Percentiles rank a stretch among this genome's conserved stretches.
Conservation (phyloP, 2,888 invertebrate species). For the Acrobasis consociella region DNA sequence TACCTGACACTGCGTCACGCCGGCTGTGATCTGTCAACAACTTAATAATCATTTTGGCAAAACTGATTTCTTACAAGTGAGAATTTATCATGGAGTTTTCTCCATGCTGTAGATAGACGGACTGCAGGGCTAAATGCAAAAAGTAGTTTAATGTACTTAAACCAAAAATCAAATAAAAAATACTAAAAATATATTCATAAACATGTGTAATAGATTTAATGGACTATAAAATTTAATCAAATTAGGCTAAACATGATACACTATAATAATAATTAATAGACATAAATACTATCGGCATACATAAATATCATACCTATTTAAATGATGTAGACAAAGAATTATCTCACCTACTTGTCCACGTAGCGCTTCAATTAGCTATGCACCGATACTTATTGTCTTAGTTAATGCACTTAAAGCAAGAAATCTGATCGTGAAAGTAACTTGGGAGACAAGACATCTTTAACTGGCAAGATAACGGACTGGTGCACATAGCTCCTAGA, state of each 20-base stretch:
- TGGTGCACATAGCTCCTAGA: constrained; percentile 56
- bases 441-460: background rate
- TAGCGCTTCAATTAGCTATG: constrained; percentile 65
- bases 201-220: constrained; percentile 35
- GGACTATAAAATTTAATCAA: constrained; percentile 30
- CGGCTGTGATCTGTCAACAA: constrained; percentile 19
- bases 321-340: constrained; percentile 36
- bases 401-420: constrained; percentile 44
- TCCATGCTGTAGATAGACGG: constrained; percentile 15
- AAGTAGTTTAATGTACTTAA: constrained; percentile 26
- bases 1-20: constrained; percentile 8
- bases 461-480: constrained; percentile 27
- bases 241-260: constrained; percentile 33
- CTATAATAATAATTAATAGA: constrained; percentile 28
- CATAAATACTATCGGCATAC: constrained; percentile 27
- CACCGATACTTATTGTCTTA: constrained; percentile 54
- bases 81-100: constrained; percentile 21
- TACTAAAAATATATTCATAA: constrained; percentile 35
- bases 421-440: constrained; percentile 15
- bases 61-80: constrained; percentile 5
- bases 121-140: constrained; percentile 33
- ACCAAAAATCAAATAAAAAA: constrained; percentile 31
- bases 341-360: constrained; percentile 48
- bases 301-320: constrained; percentile 37
- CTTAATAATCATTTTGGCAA: constrained; percentile 22